A percentile compares a stretch with the other conserved stretches of the same genome.
These are phyloP conservation scores for Eulithis testata DNA, from an alignment of 2,888 invertebrate species.

Conservation along the genomic window DNA sequence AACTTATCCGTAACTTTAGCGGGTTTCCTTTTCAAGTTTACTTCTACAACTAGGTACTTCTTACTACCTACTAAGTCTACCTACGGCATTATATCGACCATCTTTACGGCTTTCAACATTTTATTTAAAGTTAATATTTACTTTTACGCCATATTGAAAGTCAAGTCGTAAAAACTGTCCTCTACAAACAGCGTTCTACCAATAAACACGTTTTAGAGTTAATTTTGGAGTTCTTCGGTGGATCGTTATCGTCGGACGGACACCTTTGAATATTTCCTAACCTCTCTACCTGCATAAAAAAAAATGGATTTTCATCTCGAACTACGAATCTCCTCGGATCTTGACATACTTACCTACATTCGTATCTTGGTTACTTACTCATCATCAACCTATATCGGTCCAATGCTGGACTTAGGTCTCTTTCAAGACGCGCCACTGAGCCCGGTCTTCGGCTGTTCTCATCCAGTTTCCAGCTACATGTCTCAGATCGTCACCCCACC, in stretches of 20 bases:
- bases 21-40: conserved; percentile 32
- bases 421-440: too few relatives aligned
- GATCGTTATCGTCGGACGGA: conserved; percentile 14
- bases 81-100: conserved; percentile 24
- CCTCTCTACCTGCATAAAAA: conserved; percentile 10
- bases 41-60: conserved; percentile 1
- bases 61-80: not conserved
- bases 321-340: not conserved
- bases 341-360: too few relatives aligned
- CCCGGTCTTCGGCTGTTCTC: too few relatives aligned
- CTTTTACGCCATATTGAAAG: conserved; percentile 39
- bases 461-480: too few relatives aligned
- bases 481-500: too few relatives aligned
- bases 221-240: conserved; percentile 16
- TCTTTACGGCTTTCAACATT: conserved; percentile 22
- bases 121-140: conserved; percentile 39
- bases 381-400: too few relatives aligned
- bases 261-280: conserved; percentile 12
- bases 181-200: conserved; percentile 40
- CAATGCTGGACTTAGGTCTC: too few relatives aligned
- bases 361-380: too few relatives aligned
- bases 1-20: conserved; percentile 18
- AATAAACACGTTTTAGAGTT: conserved; percentile 35
- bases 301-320: not conserved
- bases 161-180: conserved; percentile 43